Percentiles rank a stretch among this genome's conserved stretches.
Conservation (phyloP, 1,140 invertebrate genomes). For the Drosophila kikkawai region DNA sequence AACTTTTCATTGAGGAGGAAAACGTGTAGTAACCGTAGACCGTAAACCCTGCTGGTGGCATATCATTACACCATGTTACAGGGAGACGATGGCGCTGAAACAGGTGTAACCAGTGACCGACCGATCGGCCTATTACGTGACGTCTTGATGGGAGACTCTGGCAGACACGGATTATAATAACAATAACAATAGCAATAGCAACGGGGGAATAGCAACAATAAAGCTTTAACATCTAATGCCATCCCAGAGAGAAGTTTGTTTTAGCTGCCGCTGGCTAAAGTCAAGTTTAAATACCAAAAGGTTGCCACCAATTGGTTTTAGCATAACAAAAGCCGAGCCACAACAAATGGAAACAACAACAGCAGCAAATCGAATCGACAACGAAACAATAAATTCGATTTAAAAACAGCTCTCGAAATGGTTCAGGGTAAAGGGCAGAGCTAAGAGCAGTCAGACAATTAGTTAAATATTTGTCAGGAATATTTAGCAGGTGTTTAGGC, state of each 20-base stretch:
- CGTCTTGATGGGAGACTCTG: slow-evolving; percentile 60
- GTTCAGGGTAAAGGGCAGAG: slow-evolving; percentile 59
- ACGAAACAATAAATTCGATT: slow-evolving; percentile 66
- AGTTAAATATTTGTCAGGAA: slow-evolving; percentile 21
- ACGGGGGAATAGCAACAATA: slow-evolving; percentile 3
- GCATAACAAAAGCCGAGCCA: slow-evolving; percentile 58
- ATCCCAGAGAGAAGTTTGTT: slow-evolving; percentile 50
- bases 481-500: slow-evolving; percentile 3
- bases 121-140: slow-evolving; percentile 69
- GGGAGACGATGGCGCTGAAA: slow-evolving; percentile 49
- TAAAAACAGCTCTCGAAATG: slow-evolving; percentile 46
- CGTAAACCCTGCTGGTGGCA: slow-evolving; percentile 65
- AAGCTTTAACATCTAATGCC: slow-evolving; percentile 28
- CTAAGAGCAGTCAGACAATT: slow-evolving; percentile 25
- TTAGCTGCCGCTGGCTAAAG: slow-evolving; percentile 49
- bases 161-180: slow-evolving; percentile 55
- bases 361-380: slow-evolving; percentile 3
- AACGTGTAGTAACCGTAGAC: slow-evolving; percentile 44
- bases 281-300: slow-evolving; percentile 66
- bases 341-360: slow-evolving; percentile 35
- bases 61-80: slow-evolving; percentile 71
- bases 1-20: slow-evolving; percentile 63
- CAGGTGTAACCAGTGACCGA: slow-evolving; percentile 78
- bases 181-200: slow-evolving; percentile 37
- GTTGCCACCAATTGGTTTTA: slow-evolving; percentile 61